Base-by-base conservation (phyloP, 2,797 vertebrate species). In the Cryptoblepharus egeriae region DNA sequence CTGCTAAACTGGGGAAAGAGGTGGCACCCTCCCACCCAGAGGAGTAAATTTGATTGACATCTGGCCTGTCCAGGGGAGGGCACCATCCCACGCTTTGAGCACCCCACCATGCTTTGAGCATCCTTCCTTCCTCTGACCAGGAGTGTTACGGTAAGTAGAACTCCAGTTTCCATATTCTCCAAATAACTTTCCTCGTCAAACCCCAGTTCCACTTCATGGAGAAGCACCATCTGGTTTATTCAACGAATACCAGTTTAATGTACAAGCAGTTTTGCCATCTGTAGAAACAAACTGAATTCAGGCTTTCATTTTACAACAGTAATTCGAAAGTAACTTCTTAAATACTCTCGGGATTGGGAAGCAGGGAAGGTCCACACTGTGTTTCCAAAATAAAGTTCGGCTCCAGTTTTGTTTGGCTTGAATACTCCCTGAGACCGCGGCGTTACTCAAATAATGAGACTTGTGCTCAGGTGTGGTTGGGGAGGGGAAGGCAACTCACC, bases 401-500 rank as follows among this genome's bases (percentile, higher is more conserved):
- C 70, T 57, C 64, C 75, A 75, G 83, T 39, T 39, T 63, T 30
- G 65, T 49, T 26, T 82, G 67, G 45, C 77, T 55, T 37, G 39
- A 80, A 81, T 75, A 35, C 58, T 37, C 8, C 12, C n/a, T 80
- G 63, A 73, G 52, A 64, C 42, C 79, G 4, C 67, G 74, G 60
- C 65, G 64, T 55, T 0, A 77, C 18, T 16, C 6, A 61, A 63
- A n/a, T n/a, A n/a, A n/a, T n/a, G n/a, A n/a, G n/a, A n/a, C n/a
- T n/a, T n/a, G n/a, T n/a, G n/a, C n/a, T n/a, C n/a, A n/a, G n/a
- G n/a, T n/a, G n/a, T n/a, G n/a, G n/a, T n/a, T 18, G 30, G 49
- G n/a, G 35, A 15, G 63, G 28, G 1, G 0, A 77, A 37, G 61
- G 52, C 75, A 3, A 32, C 28, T 93, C 93, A 96, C 97, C 97